Evolutionary conservation across 2,888 invertebrate species (phyloP), one percentile per base, ranked within the genome.

Genomic region (Gandaritis pyraliata): DNA sequence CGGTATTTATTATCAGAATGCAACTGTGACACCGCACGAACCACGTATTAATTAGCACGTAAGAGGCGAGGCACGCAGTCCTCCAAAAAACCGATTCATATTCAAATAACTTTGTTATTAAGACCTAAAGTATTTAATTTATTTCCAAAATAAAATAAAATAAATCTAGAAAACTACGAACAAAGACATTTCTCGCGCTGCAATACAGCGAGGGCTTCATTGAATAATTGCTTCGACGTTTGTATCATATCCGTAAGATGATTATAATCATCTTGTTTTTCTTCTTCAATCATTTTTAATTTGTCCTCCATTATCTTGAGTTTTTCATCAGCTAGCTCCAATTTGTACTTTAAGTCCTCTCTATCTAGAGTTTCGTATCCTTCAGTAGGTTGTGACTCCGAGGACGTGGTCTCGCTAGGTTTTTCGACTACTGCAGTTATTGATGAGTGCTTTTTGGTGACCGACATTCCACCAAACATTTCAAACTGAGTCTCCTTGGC

Each of bases 301-400:
- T 94, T 93, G 45, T 94, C 93, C 75, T 94, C 93, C 77, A 95
- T 83, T 15, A 94, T 94, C 76, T 94, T 94, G 45, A 95, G 88
- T 72, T 94, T 94, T 80, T 95, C 95, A 72, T 95, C 94, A 0
- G 95, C 92, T 57, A 95, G 80, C 75, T 94, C 94, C 56, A 95
- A 77, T 73, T 86, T 92, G 68, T 79, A 91, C 76, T 83, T 88
- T 10, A 92, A 72, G 57, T 87, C 90, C 30, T 90, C 90, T 74
- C 82, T 87, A 50, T 90, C 90, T 6, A 88, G 68, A 46, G 59
- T 57, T n/a, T 87, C 88, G 23, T 78, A 76, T 29, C 60, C 75
- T 33, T 86, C 86, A 1, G 64, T 60, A 5, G 69, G 69, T 43
- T 79, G 80, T 10, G 82, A 77, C 23, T 87, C 86, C 10, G 83